phyloP scores from a whole-genome alignment of 2,888 invertebrate genomes.

The Hyppa rectilinea region DNA sequence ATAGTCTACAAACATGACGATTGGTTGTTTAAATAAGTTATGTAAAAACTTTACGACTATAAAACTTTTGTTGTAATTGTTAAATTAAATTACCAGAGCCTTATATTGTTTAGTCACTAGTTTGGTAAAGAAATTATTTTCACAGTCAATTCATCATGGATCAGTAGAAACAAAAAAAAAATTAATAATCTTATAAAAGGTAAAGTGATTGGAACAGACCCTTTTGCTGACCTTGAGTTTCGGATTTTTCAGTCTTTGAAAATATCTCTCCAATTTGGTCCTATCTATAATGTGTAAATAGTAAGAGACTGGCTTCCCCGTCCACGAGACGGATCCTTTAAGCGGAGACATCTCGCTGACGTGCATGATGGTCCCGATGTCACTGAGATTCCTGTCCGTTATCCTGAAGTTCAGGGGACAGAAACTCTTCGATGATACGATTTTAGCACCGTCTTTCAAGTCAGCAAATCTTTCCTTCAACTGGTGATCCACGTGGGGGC shows the following conservation, averaged over 20 bases:
- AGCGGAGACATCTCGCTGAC: constrained; percentile 98
- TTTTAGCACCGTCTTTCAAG: constrained; percentile 98
- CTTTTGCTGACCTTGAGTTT: constrained; percentile 93
- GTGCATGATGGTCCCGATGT: constrained; percentile 99
- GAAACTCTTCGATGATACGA: constrained; percentile 99
- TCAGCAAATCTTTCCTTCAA: constrained; percentile 99
- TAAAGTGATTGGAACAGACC: constrained; percentile 86
- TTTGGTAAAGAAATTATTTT: constrained; percentile 39
- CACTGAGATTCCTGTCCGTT: constrained; percentile 99
- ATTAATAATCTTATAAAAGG: constrained; percentile 61
- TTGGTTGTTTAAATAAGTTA: constrained; percentile 58
- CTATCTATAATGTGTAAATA: constrained; percentile 99
- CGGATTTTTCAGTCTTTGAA: constrained; percentile 98
- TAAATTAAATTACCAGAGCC: constrained; percentile 2
- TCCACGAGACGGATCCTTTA: constrained; percentile 99
- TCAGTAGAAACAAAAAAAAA: constrained; percentile 10
- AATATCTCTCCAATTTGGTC: constrained; percentile 98
- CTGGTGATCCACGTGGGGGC: constrained; percentile 99
- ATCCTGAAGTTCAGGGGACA: constrained; percentile 99
- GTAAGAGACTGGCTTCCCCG: constrained; percentile 99
- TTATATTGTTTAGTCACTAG: constrained; percentile 16
- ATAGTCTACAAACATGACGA: constrained; percentile 41
- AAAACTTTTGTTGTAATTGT: constrained; percentile 31
- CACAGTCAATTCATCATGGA: constrained; percentile 45
- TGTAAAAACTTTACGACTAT: constrained; percentile 14